Base-by-base conservation (phyloP, 2,113 vertebrate species). In the Euleptes europaea region DNA sequence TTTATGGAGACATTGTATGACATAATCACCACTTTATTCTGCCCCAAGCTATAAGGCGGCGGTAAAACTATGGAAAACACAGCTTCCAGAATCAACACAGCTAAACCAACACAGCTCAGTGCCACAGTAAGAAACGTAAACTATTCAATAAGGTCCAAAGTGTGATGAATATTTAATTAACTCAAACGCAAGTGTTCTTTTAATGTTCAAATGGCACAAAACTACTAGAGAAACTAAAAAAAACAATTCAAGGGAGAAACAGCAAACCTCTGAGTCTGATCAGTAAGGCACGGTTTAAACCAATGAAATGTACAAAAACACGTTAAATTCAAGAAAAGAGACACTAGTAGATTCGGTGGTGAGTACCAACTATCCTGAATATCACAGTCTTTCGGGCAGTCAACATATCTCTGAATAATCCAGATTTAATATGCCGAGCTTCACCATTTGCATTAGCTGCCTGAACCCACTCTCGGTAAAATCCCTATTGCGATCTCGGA, bases 281-380 rank as follows among this genome's bases (percentile, higher is more conserved):
- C 44, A 44, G 44, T 44, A 9, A 44, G 44, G 44, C 4, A 44
- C 9, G 9, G 44, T 44, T 44, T 13, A 51, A 51, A 26, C 21
- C 83, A 31, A 57, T 12, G 65, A 73, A 74, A 85, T 81, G 2
- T 10, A 90, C 57, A n/a, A 70, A 40, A 67, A 60, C 28, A 28
- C 31, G 4, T 38, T 38, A 57, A 28, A 57, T 77, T 44, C 38
- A 33, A 72, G 28, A 3, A 1, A 0, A 1, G 33, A 89, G 67
- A 79, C 90, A 67, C 88, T 77, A 28, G 44, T 75, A 71, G 71
- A 57, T 54, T 78, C 83, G 69, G 51, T 88, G 88, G 84, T 0
- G 19, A 87, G 23, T 75, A 63, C 51, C 71, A 85, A 74, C 85
- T 88, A 83, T 73, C 31, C 70, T 88, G 92, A 93, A 85, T 80